Conservation (phyloP, 2,113 vertebrate species). For the Sakesphorus luctuosus region DNA sequence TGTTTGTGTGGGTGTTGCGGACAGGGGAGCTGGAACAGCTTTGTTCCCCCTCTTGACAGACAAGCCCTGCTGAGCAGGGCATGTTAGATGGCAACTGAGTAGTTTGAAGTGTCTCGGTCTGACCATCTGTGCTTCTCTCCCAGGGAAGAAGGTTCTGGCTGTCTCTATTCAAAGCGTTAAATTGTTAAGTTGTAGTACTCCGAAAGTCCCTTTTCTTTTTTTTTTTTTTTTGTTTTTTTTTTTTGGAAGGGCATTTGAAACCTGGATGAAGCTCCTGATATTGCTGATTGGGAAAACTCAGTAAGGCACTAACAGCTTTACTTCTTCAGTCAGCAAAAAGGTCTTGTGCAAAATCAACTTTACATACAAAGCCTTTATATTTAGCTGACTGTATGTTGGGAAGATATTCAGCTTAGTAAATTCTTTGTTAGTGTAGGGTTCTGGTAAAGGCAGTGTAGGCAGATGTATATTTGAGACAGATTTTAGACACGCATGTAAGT, state of each 20-base stretch:
- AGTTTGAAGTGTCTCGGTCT: not conserved
- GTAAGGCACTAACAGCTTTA: not conserved
- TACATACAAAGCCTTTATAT: not conserved
- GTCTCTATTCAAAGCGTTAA: not conserved
- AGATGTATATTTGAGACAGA: not conserved
- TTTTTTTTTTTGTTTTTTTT: not conserved
- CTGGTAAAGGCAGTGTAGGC: not conserved
- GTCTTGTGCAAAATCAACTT: not conserved
- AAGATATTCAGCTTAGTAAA: not conserved
- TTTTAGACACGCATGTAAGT: accelerated
- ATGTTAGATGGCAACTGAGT: not conserved
- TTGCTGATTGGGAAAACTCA: not conserved
- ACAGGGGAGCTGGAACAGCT: accelerated
- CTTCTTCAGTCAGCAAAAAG: not conserved
- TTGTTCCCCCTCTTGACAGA: not conserved
- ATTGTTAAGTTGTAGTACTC: not conserved
- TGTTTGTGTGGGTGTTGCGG: not conserved
- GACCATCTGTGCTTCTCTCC: not conserved
- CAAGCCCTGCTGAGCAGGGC: not conserved
- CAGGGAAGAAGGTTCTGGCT: not conserved
- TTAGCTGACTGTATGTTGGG: not conserved
- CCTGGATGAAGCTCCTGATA: not conserved
- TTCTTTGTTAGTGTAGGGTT: not conserved
- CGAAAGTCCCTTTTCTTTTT: accelerated
- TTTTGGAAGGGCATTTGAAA: not conserved